phyloP scores from a whole-genome alignment of 2,113 vertebrate genomes.

The Maccullochella peelii region DNA sequence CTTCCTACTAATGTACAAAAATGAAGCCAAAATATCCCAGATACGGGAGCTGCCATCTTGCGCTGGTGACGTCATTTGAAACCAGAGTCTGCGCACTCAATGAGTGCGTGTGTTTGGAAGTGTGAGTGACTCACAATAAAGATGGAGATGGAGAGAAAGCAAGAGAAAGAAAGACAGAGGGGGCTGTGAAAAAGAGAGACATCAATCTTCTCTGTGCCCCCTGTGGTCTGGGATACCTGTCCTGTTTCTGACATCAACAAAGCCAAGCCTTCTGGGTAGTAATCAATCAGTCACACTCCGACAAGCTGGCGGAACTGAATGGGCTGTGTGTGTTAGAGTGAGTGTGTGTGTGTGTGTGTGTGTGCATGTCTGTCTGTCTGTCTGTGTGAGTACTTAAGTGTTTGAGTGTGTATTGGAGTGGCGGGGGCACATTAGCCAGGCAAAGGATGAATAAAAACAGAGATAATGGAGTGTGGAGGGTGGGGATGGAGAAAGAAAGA shows the following conservation, averaged over 20 bases:
- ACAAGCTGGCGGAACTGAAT: constrained; percentile 77
- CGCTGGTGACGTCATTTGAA: too few species aligned
- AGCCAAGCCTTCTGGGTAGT: constrained; percentile 82
- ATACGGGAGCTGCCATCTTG: too few species aligned
- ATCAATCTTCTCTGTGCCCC: constrained; percentile 74
- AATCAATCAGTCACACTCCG: constrained; percentile 81
- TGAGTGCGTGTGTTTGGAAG: constrained; percentile 23
- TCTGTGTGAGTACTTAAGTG: constrained; percentile 26
- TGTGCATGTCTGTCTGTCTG: background rate
- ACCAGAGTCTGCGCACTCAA: too few species aligned
- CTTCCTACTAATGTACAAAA: too few species aligned
- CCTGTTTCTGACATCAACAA: constrained; percentile 79
- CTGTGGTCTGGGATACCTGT: constrained; percentile 78
- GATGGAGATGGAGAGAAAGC: constrained; percentile 35
- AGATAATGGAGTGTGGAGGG: constrained; percentile 53
- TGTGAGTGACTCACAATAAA: constrained; percentile 28
- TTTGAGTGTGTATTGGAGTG: constrained; percentile 42
- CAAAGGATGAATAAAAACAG: constrained; percentile 57
- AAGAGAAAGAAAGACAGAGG: constrained; percentile 12
- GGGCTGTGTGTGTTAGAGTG: constrained; percentile 38
- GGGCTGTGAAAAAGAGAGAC: constrained; percentile 59
- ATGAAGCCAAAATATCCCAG: too few species aligned
- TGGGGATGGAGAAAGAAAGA: background rate
- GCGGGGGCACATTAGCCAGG: constrained; percentile 57
- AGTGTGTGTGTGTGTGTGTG: constrained; percentile 23